These are phyloP conservation scores for Salarias fasciatus DNA, from an alignment of 2,797 vertebrate species.

Conservation along the genomic window DNA sequence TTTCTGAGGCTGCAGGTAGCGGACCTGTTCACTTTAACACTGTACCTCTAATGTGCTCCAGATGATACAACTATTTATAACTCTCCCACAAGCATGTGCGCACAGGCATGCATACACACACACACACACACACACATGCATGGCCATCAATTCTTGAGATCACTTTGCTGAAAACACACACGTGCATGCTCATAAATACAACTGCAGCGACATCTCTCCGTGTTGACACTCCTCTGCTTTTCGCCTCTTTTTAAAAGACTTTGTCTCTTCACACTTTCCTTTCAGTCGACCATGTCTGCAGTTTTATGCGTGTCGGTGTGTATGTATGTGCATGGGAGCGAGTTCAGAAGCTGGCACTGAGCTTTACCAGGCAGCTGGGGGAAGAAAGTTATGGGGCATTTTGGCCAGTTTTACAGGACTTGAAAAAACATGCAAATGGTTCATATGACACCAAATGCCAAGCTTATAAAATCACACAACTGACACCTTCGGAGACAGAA, in stretches of 20 bases:
- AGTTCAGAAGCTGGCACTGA: slow-evolving; percentile 48
- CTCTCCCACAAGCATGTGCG: slow-evolving; percentile 35
- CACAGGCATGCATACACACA: slow-evolving; percentile 5
- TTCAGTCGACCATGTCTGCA: slow-evolving; percentile 36
- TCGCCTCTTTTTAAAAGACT: slow-evolving; percentile 42
- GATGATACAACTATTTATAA: slow-evolving; percentile 80
- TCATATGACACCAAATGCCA: slow-evolving; percentile 68
- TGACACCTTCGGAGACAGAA: slow-evolving; percentile 52
- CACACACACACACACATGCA: slow-evolving; percentile 15
- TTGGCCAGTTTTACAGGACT: slow-evolving; percentile 64
- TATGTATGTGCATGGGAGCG: slow-evolving; percentile 29
- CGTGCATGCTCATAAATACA: slow-evolving; percentile 20
- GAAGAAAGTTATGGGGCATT: slow-evolving; percentile 68
- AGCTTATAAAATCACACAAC: slow-evolving; percentile 63
- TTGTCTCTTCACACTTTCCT: slow-evolving; percentile 60
- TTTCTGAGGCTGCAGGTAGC: slow-evolving; percentile 80
- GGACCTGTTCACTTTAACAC: slow-evolving; percentile 82
- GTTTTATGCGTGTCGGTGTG: slow-evolving; percentile 34
- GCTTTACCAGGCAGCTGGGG: slow-evolving; percentile 33
- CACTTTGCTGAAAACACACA: slow-evolving; percentile 8
- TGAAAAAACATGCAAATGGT: slow-evolving; percentile 65
- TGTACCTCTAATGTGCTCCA: slow-evolving; percentile 80
- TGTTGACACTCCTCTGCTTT: too few species aligned
- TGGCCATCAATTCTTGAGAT: background rate
- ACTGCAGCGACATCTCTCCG: background rate